Conservation (phyloP, 2,113 vertebrate species). For the Perca schrenkii region DNA sequence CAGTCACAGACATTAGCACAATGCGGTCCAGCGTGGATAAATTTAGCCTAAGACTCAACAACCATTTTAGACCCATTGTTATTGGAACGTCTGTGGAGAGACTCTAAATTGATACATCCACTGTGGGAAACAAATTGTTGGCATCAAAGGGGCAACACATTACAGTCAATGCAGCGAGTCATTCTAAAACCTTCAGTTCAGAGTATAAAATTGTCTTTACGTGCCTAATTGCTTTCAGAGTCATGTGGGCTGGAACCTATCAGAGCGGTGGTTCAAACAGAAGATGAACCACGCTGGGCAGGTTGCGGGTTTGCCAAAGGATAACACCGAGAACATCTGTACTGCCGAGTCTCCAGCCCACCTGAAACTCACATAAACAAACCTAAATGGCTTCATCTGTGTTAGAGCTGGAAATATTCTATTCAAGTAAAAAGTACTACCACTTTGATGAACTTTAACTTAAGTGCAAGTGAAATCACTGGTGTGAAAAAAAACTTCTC, state of each 20-base stretch:
- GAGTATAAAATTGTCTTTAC: conserved; percentile 42
- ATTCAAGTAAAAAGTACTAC: no score
- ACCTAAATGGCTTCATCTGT: neutral
- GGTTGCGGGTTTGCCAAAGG: conserved; percentile 13
- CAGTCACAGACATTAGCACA: conserved; percentile 52
- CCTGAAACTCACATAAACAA: conserved; percentile 28
- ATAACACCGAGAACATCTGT: neutral
- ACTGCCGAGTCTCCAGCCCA: neutral
- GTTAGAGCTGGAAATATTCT: no score
- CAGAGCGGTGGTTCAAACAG: neutral
- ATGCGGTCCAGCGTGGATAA: conserved; percentile 16
- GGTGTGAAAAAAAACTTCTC: no score
- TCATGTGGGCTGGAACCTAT: conserved; percentile 38
- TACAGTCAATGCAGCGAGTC: conserved; percentile 3
- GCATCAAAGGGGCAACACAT: conserved; percentile 36
- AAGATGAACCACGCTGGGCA: conserved; percentile 2
- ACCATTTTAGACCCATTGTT: conserved; percentile 24
- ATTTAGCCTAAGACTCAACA: conserved; percentile 51
- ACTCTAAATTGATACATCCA: conserved; percentile 44
- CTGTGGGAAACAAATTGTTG: conserved; percentile 45
- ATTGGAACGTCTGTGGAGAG: conserved; percentile 41
- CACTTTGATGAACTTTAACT: no score
- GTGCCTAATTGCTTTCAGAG: conserved; percentile 52
- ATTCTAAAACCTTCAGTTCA: conserved; percentile 2
- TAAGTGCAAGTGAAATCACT: no score